These are phyloP conservation scores for Ophion ellenae DNA, from an alignment of 2,888 invertebrate species.

Conservation along the genomic window DNA sequence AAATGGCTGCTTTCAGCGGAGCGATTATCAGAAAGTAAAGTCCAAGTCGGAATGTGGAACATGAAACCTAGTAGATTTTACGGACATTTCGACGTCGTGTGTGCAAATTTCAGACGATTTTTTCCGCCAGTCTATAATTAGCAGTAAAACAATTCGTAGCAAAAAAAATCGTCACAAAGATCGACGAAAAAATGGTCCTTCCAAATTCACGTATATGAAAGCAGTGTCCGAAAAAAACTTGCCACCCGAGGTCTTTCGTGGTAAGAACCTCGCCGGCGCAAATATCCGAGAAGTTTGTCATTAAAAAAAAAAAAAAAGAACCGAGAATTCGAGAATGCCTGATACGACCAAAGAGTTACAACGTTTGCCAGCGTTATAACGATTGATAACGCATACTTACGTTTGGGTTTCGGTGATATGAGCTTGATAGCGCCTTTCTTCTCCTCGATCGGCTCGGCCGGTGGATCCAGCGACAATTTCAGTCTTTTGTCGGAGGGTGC, in stretches of 20 bases:
- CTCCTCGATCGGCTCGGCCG: slow-evolving; percentile 84
- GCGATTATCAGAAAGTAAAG: neutral
- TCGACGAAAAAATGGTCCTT: neutral
- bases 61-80: neutral
- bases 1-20: neutral
- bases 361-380: slow-evolving; percentile 5
- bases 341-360: neutral
- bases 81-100: neutral
- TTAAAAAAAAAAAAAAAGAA: slow-evolving; percentile 3
- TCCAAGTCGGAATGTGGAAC: neutral
- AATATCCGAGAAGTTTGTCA: neutral
- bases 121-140: neutral
- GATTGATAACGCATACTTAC: slow-evolving; percentile 88
- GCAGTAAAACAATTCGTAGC: neutral
- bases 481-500: slow-evolving; percentile 91
- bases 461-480: slow-evolving; percentile 84
- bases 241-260: neutral
- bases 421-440: slow-evolving; percentile 93
- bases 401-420: slow-evolving; percentile 94
- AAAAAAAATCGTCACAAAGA: neutral
- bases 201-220: neutral
- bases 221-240: neutral
- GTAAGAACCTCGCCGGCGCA: neutral
- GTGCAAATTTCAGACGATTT: neutral
- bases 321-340: neutral